Evolutionary conservation across 1,140 invertebrate species (phyloP), one percentile per base, ranked within the genome.

Genomic region (Bombus haemorrhoidalis): DNA sequence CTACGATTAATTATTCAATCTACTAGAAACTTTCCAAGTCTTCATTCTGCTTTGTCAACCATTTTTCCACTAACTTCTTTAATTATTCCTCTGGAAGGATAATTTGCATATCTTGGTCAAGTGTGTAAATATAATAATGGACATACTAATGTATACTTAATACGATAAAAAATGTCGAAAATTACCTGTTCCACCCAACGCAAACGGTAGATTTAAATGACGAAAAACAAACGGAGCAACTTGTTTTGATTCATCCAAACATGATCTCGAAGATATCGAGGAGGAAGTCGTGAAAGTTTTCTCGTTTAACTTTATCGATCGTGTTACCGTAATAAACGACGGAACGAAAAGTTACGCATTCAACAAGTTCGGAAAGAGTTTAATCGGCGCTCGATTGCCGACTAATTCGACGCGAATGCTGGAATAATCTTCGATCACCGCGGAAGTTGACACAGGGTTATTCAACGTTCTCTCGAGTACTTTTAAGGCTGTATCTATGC

Each of bases 281-380:
- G 6, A 71, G 18, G 22, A 71, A 72, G 68, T 18, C 22, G 34
- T 2, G 25, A 22, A 81, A 73, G 37, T 81, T 81, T 81, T 73
- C 79, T 81, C 53, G 53, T 81, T 81, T 41, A 72, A 81, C 69
- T 81, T 73, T 62, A 73, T 81, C 69, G 79, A 81, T 73, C 53
- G 47, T 34, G 43, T 12, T 4, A 32, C 43, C 4, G 28, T 79
- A 62, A 41, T 71, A 81, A 71, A 81, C 15, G 22, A 28, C 13
- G 47, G n/a, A 73, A 73, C n/a, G 39, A 73, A 53, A 81, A 73
- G 53, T 73, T 59, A 81, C 68, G 79, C n/a, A 62, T 81, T 81
- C 79, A 81, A 81, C 79, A 81, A 81, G 79, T 81, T 73, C 37
- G 53, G 25, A 57, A 73, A 62, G 79, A 81, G 37, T 81, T 81